phyloP scores from a whole-genome alignment of 2,113 vertebrate genomes.

The Ailuropoda melanoleuca region DNA sequence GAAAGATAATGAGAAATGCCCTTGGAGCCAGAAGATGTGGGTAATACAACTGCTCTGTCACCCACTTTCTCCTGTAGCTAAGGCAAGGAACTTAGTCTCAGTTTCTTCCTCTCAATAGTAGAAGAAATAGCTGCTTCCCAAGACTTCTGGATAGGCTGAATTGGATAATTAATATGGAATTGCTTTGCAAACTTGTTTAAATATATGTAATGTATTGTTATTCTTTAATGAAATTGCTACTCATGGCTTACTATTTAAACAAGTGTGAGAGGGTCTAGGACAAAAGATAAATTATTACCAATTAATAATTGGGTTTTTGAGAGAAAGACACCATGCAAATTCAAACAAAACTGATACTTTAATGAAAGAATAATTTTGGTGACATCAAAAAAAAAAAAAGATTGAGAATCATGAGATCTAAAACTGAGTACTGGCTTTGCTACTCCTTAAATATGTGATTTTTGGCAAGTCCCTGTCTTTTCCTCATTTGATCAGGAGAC shows the following conservation, averaged over 20 bases:
- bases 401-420: background rate
- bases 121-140: background rate
- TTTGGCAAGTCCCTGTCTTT: background rate
- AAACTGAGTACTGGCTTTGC: background rate
- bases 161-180: background rate
- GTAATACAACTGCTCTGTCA: background rate
- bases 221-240: constrained; percentile 27
- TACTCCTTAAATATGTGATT: background rate
- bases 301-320: background rate
- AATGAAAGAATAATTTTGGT: background rate
- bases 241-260: background rate
- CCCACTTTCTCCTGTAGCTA: background rate
- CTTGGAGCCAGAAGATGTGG: background rate
- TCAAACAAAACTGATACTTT: background rate
- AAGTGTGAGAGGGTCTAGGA: background rate
- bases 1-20: background rate
- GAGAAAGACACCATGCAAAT: background rate
- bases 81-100: background rate
- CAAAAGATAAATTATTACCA: background rate
- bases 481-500: background rate
- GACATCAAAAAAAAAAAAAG: background rate
- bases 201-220: background rate
- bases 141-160: background rate
- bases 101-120: background rate
- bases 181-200: background rate